These are phyloP conservation scores for Calliphora vicina DNA, from an alignment of 1,140 invertebrate genomes.

Conservation along the genomic window DNA sequence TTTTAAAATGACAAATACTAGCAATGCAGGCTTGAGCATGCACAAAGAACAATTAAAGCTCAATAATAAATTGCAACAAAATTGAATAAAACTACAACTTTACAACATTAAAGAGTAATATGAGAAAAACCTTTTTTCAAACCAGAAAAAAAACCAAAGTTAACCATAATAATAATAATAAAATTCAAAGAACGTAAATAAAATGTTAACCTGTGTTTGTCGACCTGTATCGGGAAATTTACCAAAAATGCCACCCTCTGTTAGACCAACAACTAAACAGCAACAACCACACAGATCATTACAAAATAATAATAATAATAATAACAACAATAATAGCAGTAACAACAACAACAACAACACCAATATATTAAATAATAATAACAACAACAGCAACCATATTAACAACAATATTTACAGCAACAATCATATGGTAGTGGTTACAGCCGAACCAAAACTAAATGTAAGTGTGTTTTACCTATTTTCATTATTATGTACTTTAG, in stretches of 20 bases:
- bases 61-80: background rate
- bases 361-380: conserved; percentile 20
- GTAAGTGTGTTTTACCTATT: conserved; percentile 48
- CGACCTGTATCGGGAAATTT: conserved; percentile 62
- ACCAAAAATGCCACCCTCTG: conserved; percentile 59
- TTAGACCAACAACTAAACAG: conserved; percentile 51
- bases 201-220: conserved; percentile 62
- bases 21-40: background rate
- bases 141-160: background rate
- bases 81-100: background rate
- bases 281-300: background rate
- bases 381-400: conserved; percentile 21
- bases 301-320: background rate
- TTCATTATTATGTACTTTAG: no score
- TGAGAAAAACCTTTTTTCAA: background rate
- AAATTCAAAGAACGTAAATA: conserved; percentile 37
- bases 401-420: conserved; percentile 30
- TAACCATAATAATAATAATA: background rate
- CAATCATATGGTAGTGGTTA: conserved; percentile 48
- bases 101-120: background rate
- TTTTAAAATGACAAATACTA: background rate
- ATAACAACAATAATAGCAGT: conserved; percentile 9
- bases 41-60: background rate
- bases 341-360: background rate
- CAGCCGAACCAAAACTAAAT: conserved; percentile 59